Base-by-base conservation (phyloP, 1,140 invertebrate genomes). In the Vollenhovia emeryi region DNA sequence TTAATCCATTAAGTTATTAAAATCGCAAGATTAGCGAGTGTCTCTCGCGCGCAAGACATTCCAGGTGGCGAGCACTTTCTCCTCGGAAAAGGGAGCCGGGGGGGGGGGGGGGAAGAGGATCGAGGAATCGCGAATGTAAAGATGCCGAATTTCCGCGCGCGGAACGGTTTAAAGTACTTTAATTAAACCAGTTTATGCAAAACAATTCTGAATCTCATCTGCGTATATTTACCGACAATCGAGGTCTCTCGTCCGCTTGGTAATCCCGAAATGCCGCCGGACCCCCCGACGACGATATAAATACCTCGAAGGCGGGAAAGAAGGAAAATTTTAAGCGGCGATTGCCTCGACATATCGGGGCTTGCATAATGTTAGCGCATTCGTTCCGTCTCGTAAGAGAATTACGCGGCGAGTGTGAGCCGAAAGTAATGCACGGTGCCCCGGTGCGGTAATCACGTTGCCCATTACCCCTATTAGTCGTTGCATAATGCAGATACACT, bases 401-500 rank as follows among this genome's bases (percentile, higher is more conserved):
- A 82, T 50, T 24, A 40, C 30, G 33, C 27, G 36, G 43, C 11
- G 24, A 60, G 48, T 45, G 69, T 59, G 66, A 74, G 60, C 74
- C 59, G 83, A 87, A 90, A 91, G 85, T 91, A 87, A 92, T 89
- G 88, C 55, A 52, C 57, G 18, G 57, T 57, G 57, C 60, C 60
- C 84, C n/a, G n/a, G n/a, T n/a, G 84, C 78, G 84, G 91, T 92
- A 93, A 93, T 94, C 93, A 91, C 92, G 88, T 90, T 91, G 80
- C 84, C 89, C 90, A 92, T 94, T 94, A 94, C 90, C 89, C 86
- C 89, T 90, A 94, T 94, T 92, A 93, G 91, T 93, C 91, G 91
- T 89, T 92, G 92, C 85, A 89, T 91, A 92, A 92, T 91, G 88
- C 89, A 92, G 86, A 92, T 89, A 89, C 85, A 91, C 90, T 93